Percentiles rank a stretch among this genome's conserved stretches.
These are phyloP conservation scores for Pelobates cultripes DNA, from an alignment of 2,797 vertebrate species.

Conservation along the genomic window DNA sequence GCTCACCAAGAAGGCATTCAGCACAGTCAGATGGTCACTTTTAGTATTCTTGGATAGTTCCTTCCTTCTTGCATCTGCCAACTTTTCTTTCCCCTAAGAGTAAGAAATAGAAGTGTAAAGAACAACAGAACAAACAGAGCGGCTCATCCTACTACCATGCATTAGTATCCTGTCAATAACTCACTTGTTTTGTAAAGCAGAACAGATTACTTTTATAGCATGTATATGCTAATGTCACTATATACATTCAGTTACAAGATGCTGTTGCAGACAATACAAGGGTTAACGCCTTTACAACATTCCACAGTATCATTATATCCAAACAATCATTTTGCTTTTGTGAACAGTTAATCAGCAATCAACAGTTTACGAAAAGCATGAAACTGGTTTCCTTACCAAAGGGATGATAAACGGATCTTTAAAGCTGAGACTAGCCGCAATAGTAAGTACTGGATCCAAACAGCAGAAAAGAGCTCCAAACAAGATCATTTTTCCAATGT, in stretches of 20 bases:
- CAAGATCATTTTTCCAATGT: slow-evolving; percentile 97
- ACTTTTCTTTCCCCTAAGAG: slow-evolving; percentile 91
- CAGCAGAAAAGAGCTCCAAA: slow-evolving; percentile 95
- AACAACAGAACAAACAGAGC: not conserved
- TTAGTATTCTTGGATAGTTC: slow-evolving; percentile 86
- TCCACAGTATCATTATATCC: no score
- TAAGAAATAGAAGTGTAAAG: not conserved
- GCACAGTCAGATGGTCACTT: slow-evolving; percentile 93
- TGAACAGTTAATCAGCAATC: no score
- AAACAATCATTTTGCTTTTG: no score
- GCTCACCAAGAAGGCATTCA: slow-evolving; percentile 90
- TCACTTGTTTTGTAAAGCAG: no score
- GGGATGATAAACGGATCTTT: slow-evolving; percentile 98
- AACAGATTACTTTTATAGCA: no score
- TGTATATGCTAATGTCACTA: no score
- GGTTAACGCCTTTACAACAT: no score
- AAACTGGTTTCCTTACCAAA: slow-evolving; percentile 74
- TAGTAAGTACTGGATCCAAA: slow-evolving; percentile 92
- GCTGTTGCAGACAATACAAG: no score
- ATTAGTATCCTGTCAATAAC: no score
- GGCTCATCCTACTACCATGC: no score
- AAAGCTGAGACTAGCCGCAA: slow-evolving; percentile 97
- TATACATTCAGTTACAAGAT: no score
- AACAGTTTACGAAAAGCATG: no score
- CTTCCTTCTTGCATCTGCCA: slow-evolving; percentile 90